These are phyloP conservation scores for Apogon talboti DNA, from an alignment of 2,797 vertebrate species.

Conservation along the genomic window DNA sequence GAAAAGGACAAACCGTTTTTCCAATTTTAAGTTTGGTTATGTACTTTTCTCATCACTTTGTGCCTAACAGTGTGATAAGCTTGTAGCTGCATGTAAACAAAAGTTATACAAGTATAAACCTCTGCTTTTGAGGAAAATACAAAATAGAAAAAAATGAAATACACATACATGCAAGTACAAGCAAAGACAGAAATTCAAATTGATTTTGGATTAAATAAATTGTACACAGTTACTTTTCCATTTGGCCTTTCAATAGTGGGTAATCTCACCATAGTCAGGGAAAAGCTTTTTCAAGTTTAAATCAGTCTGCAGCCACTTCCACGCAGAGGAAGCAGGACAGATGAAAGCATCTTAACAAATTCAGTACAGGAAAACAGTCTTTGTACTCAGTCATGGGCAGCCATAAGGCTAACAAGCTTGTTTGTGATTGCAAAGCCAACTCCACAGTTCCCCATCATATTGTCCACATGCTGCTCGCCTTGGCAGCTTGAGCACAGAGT, in stretches of 20 bases:
- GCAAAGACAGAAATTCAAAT: slow-evolving; percentile 14
- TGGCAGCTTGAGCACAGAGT: slow-evolving; percentile 30
- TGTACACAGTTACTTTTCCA: slow-evolving; percentile 22
- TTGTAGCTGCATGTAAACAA: neutral
- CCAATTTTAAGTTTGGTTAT: no score
- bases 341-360: slow-evolving; percentile 43
- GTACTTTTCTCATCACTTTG: no score
- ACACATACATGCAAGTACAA: neutral
- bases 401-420: slow-evolving; percentile 47
- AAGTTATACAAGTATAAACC: neutral
- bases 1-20: no score
- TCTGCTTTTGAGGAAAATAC: neutral
- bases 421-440: slow-evolving; percentile 48
- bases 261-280: slow-evolving; percentile 29
- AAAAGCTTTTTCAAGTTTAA: slow-evolving; percentile 34
- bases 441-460: slow-evolving; percentile 31
- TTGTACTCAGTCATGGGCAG: slow-evolving; percentile 22
- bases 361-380: slow-evolving; percentile 20
- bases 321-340: slow-evolving; percentile 27
- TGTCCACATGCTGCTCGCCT: slow-evolving; percentile 36
- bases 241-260: slow-evolving; percentile 10
- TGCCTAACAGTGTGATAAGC: no score
- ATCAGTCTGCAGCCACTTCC: slow-evolving; percentile 44
- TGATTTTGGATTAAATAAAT: slow-evolving; percentile 36
- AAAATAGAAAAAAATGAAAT: neutral